These are phyloP conservation scores for Zosterops borbonicus DNA, from an alignment of 2,113 vertebrate genomes.

Conservation along the genomic window DNA sequence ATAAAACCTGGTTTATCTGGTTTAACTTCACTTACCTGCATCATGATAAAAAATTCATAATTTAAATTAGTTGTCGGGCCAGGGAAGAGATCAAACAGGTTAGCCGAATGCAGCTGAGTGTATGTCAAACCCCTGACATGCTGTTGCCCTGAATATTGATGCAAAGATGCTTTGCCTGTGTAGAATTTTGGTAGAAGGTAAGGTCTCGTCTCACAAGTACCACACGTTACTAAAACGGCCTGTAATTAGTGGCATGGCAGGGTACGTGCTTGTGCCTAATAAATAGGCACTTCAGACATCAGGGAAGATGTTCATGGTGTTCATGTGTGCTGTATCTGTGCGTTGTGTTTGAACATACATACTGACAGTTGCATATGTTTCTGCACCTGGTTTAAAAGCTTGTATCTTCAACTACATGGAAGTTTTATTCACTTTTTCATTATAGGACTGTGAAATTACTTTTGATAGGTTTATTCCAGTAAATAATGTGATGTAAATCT, in stretches of 20 bases:
- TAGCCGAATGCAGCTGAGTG: neutral
- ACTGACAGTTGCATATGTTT: fast-evolving
- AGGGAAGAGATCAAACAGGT: neutral
- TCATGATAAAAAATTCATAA: neutral
- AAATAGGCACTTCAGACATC: neutral
- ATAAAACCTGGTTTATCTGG: neutral
- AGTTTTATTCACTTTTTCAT: neutral
- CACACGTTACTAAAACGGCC: neutral
- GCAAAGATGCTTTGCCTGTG: neutral
- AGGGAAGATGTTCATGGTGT: neutral
- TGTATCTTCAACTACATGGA: neutral
- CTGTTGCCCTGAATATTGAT: neutral
- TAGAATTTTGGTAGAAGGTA: neutral
- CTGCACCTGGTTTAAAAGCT: neutral
- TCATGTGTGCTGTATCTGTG: neutral
- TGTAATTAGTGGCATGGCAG: neutral
- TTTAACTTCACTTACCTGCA: neutral
- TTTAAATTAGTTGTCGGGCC: neutral
- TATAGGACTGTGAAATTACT: neutral
- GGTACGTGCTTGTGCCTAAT: neutral
- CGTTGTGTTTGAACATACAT: fast-evolving
- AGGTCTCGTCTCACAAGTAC: neutral
- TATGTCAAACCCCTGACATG: neutral
- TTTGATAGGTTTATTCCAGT: neutral
- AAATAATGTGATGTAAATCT: neutral